Evolutionary conservation across 2,113 vertebrate genomes (phyloP).

Genomic region (Vireo altiloquus): DNA sequence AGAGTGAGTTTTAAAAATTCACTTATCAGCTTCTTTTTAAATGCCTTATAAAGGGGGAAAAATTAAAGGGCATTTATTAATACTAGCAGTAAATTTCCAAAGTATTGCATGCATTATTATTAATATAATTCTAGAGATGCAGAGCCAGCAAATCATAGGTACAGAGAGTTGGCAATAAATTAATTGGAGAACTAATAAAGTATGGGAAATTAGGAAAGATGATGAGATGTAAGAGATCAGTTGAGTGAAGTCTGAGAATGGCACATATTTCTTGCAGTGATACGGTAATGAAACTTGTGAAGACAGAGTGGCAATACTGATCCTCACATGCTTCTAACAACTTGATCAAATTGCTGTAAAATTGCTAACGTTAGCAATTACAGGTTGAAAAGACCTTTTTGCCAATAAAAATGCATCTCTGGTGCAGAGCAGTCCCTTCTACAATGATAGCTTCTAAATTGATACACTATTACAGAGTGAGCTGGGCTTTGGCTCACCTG

Average conservation of each 20-base stretch:
- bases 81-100: background rate
- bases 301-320: background rate
- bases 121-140: background rate
- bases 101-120: background rate
- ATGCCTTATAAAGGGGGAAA: background rate
- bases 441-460: background rate
- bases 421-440: background rate
- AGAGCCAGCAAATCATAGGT: background rate
- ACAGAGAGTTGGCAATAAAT: background rate
- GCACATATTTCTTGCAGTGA: background rate
- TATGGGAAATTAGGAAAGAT: background rate
- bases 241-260: background rate
- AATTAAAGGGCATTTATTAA: background rate
- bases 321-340: background rate
- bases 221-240: background rate
- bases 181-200: background rate
- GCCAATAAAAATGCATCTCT: background rate
- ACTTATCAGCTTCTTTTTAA: background rate
- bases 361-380: background rate
- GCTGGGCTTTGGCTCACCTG: background rate
- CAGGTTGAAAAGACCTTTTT: background rate
- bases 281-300: background rate
- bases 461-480: background rate
- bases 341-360: background rate
- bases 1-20: background rate